These are phyloP conservation scores for Megalurothrips usitatus DNA, from an alignment of 2,888 invertebrate species.

Conservation along the genomic window DNA sequence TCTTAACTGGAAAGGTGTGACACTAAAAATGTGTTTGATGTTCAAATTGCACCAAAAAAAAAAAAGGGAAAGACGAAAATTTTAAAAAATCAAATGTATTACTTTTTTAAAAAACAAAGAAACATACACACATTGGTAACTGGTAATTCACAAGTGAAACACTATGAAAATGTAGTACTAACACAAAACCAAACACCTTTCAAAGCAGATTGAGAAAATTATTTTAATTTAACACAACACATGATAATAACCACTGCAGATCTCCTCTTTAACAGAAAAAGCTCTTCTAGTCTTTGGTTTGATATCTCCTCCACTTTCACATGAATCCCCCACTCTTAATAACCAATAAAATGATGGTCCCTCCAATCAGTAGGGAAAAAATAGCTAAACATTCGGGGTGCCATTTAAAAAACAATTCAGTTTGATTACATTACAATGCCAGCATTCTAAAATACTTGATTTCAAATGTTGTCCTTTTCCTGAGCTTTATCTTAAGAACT, in stretches of 20 bases:
- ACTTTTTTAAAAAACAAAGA: not conserved
- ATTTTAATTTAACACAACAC: not conserved
- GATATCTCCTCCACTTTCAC: not conserved
- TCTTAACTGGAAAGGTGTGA: not conserved
- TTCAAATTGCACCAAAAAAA: not conserved
- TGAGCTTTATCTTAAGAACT: no score
- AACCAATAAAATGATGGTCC: not conserved
- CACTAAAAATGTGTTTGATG: slow-evolving; percentile 5
- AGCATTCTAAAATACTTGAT: no score
- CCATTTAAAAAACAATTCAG: no score
- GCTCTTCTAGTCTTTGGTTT: slow-evolving; percentile 14
- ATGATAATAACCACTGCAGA: not conserved
- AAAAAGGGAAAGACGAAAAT: not conserved
- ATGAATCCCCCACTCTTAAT: not conserved
- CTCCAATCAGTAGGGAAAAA: not conserved
- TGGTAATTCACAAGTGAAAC: not conserved
- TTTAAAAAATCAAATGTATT: slow-evolving; percentile 13
- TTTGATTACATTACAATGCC: no score
- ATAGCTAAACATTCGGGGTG: no score
- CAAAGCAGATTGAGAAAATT: not conserved
- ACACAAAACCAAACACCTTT: not conserved
- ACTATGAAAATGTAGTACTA: not conserved
- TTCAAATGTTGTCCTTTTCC: no score
- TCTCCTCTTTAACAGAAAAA: not conserved
- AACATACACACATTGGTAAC: slow-evolving; percentile 2